A percentile compares a stretch with the other conserved stretches of the same genome.
phyloP scores from a whole-genome alignment of 2,797 vertebrate genomes.

The Sebastes jordani region DNA sequence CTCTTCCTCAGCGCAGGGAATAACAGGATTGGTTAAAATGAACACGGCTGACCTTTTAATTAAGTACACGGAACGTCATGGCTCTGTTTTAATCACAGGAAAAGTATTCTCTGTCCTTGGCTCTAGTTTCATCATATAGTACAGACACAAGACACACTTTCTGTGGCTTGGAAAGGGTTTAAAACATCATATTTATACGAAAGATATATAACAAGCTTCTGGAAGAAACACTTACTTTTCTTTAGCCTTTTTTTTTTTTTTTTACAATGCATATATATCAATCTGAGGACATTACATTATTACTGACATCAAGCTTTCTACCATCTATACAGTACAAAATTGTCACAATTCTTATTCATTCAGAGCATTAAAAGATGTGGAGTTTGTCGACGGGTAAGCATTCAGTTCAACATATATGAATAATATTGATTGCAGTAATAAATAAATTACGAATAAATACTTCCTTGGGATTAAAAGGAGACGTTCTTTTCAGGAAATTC shows the following conservation, averaged over 20 bases:
- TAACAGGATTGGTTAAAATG: slow-evolving; percentile 62
- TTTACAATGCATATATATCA: not conserved
- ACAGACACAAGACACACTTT: not conserved
- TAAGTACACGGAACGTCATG: slow-evolving; percentile 53
- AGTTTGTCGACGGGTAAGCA: not conserved
- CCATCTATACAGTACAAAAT: not conserved
- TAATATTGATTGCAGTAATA: no score
- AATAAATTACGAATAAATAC: no score
- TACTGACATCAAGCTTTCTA: not conserved
- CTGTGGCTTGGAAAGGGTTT: not conserved
- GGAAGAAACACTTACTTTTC: not conserved
- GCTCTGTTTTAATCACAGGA: slow-evolving; percentile 59
- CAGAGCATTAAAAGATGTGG: not conserved
- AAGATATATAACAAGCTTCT: not conserved
- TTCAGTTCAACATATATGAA: no score
- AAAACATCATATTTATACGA: not conserved
- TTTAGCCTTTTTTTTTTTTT: not conserved
- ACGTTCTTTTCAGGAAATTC: no score
- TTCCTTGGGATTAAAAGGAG: no score
- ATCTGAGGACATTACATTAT: not conserved
- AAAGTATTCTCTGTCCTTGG: slow-evolving; percentile 40
- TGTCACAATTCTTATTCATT: not conserved
- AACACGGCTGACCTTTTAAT: slow-evolving; percentile 71
- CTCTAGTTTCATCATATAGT: slow-evolving; percentile 17
- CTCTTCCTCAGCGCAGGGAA: slow-evolving; percentile 63